A percentile compares a stretch with the other conserved stretches of the same genome.
Conservation (phyloP, 2,888 invertebrate genomes). For the Julus scanicus region DNA sequence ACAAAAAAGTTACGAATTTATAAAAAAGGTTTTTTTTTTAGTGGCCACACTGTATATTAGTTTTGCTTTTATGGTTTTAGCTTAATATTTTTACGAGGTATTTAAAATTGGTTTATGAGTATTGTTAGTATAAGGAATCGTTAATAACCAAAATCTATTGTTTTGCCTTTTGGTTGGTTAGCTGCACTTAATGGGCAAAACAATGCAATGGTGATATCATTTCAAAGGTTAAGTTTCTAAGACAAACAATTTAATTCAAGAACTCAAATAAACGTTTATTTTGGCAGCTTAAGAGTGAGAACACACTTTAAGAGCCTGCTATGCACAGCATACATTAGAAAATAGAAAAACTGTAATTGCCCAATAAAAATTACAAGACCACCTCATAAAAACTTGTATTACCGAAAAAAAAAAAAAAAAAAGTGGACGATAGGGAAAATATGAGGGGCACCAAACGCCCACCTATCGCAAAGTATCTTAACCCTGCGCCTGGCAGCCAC, state of each 20-base stretch:
- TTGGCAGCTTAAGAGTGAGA: slow-evolving; percentile 9
- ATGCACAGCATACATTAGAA: not conserved
- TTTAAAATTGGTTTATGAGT: no score
- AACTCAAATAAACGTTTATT: not conserved
- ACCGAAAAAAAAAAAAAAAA: not conserved
- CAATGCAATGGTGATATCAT: not conserved
- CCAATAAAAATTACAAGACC: slow-evolving; percentile 42
- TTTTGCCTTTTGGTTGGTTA: not conserved
- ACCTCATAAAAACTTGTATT: slow-evolving; percentile 28
- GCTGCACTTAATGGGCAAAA: not conserved
- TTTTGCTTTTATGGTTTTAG: no score
- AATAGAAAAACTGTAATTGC: slow-evolving; percentile 21
- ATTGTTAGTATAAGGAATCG: not conserved
- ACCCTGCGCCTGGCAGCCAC: not conserved
- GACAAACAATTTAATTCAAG: slow-evolving; percentile 24
- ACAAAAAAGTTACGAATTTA: no score
- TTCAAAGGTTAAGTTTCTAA: slow-evolving; percentile 24
- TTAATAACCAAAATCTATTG: not conserved
- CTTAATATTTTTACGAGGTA: no score
- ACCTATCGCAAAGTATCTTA: slow-evolving; percentile 19
- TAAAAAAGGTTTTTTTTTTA: no score
- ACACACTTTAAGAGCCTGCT: not conserved
- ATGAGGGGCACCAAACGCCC: slow-evolving; percentile 1
- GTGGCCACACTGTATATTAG: no score
- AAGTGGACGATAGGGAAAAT: not conserved